Evolutionary conservation across 2,113 vertebrate species (phyloP).

Genomic region (Pionites leucogaster): DNA sequence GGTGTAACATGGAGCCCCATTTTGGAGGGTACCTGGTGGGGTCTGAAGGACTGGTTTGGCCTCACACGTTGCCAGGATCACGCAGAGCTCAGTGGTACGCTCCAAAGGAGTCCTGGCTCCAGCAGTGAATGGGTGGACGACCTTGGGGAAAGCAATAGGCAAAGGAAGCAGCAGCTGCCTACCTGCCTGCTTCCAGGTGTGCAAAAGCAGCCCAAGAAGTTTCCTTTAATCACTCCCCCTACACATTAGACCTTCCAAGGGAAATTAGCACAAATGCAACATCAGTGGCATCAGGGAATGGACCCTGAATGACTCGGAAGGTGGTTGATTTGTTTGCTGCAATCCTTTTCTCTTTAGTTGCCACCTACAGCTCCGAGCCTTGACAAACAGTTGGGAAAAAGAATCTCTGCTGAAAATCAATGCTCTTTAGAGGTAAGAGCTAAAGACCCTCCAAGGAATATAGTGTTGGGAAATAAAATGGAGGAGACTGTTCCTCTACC

Average conservation of each 20-base stretch:
- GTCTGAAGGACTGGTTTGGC: background rate
- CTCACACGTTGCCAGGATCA: background rate
- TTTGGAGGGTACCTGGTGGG: background rate
- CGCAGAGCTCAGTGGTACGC: accelerated
- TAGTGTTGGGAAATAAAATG: background rate
- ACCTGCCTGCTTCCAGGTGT: background rate
- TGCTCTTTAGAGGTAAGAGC: background rate
- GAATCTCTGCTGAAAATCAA: background rate
- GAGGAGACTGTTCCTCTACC: background rate
- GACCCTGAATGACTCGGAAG: background rate
- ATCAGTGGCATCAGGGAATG: background rate
- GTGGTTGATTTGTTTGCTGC: background rate
- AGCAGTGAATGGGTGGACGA: background rate
- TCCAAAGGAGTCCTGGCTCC: background rate
- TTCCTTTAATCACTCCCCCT: background rate
- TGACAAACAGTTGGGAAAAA: background rate
- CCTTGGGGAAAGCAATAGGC: background rate
- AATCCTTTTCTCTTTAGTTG: background rate
- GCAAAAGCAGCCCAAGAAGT: background rate
- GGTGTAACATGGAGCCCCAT: background rate
- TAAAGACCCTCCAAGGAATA: background rate
- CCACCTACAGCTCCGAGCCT: background rate
- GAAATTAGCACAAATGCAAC: background rate
- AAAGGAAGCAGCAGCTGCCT: background rate
- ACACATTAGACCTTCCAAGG: background rate